Conservation (phyloP, 1,140 invertebrate genomes). For the Ostrea edulis region DNA sequence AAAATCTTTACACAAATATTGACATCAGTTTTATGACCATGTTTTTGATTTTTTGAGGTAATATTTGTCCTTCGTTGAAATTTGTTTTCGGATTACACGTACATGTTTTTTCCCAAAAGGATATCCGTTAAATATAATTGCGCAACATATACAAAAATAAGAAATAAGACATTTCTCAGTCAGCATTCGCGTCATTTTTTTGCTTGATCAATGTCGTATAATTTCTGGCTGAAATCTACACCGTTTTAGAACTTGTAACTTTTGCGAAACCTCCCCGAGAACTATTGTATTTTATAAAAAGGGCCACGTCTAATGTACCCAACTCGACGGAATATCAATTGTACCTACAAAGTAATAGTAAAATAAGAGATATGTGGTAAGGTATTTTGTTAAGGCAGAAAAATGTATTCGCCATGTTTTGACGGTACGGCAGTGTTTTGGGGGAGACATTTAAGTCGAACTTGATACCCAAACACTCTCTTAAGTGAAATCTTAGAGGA, state of each 20-base stretch:
- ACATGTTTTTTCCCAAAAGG: neutral
- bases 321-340: too few relatives aligned
- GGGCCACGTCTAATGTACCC: too few relatives aligned
- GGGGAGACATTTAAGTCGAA: slow-evolving; percentile 23
- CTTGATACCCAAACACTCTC: slow-evolving; percentile 32
- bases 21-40: neutral
- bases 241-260: neutral
- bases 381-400: neutral
- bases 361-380: neutral
- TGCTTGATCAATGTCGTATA: neutral
- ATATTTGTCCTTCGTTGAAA: too few relatives aligned
- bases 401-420: neutral
- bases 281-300: too few relatives aligned
- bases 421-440: neutral
- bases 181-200: neutral
- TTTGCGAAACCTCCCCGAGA: too few relatives aligned
- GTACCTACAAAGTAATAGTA: too few relatives aligned
- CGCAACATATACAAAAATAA: neutral
- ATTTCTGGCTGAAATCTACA: neutral
- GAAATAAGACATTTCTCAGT: too few relatives aligned
- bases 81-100: neutral
- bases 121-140: neutral
- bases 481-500: slow-evolving; percentile 37
- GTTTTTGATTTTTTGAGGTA: neutral
- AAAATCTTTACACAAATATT: slow-evolving; percentile 15